Percentiles rank a stretch among this genome's conserved stretches.
Evolutionary conservation across 2,888 invertebrate species (phyloP).

Genomic region (Pyrochroa serraticornis): DNA sequence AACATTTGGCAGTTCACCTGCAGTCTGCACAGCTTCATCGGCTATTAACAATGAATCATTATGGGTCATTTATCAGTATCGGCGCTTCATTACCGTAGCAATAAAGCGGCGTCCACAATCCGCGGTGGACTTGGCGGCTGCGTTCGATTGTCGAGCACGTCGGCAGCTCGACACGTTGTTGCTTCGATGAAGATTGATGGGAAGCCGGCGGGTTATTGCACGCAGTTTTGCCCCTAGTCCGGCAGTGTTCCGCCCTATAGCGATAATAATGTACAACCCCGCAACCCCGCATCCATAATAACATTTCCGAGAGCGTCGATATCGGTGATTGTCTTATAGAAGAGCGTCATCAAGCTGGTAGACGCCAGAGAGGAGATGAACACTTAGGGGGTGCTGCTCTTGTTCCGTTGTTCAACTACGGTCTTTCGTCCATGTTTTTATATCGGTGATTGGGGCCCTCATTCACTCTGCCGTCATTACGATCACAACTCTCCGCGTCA

Average conservation of each 20-base stretch:
- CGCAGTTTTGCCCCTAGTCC: constrained; percentile 28
- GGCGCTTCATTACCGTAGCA: constrained; percentile 52
- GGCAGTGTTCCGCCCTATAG: constrained; percentile 38
- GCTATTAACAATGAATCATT: constrained; percentile 54
- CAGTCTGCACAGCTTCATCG: constrained; percentile 38
- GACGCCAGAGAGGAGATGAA: constrained; percentile 45
- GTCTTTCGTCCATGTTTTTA: constrained; percentile 44
- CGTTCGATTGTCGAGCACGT: constrained; percentile 25
- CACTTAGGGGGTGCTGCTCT: constrained; percentile 46
- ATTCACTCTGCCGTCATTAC: constrained; percentile 38
- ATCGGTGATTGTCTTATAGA: constrained; percentile 49
- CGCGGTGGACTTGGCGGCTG: constrained; percentile 29
- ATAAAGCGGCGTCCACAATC: constrained; percentile 48
- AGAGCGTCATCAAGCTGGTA: constrained; percentile 49
- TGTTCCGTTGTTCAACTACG: constrained; percentile 22
- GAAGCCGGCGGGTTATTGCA: constrained; percentile 28
- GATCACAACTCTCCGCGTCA: constrained; percentile 47
- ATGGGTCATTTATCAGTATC: constrained; percentile 54
- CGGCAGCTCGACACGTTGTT: constrained; percentile 50
- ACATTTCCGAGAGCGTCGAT: constrained; percentile 46
- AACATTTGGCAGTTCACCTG: constrained; percentile 43
- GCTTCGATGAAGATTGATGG: constrained; percentile 53
- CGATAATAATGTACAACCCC: constrained; percentile 46
- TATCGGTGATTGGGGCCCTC: constrained; percentile 41
- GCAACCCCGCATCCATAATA: constrained; percentile 47